phyloP scores from a whole-genome alignment of 2,113 vertebrate genomes.

The Chrysochloris asiatica region DNA sequence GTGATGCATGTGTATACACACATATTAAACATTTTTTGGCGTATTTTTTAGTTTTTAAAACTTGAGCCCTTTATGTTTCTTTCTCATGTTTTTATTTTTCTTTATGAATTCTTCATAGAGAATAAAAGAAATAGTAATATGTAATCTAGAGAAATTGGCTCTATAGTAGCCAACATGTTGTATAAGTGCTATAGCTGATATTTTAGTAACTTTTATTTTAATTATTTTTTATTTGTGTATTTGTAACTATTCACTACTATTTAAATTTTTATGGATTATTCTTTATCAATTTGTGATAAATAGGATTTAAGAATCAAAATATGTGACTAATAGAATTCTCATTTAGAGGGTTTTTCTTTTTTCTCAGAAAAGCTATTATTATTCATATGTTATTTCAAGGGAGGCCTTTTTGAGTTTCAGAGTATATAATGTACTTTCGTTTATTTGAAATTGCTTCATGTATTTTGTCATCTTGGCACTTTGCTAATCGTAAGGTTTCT shows the following conservation, averaged over 20 bases:
- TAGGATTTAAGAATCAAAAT: slow-evolving; percentile 30
- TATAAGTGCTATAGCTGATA: not conserved
- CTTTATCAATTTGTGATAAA: not conserved
- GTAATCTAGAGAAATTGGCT: not conserved
- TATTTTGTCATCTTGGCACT: not conserved
- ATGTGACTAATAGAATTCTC: not conserved
- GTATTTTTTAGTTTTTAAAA: not conserved
- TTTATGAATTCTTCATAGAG: slow-evolving; percentile 12
- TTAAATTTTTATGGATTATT: slow-evolving; percentile 19
- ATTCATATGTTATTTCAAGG: not conserved
- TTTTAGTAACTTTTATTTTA: too few relatives aligned
- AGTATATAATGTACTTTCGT: not conserved
- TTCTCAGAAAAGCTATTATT: not conserved
- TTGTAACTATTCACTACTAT: not conserved
- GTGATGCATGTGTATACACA: not conserved
- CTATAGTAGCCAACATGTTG: not conserved
- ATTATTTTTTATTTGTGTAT: not conserved
- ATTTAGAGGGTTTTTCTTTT: not conserved
- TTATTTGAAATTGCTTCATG: slow-evolving; percentile 4
- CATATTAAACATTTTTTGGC: not conserved
- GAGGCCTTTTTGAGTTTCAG: not conserved
- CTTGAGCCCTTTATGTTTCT: not conserved
- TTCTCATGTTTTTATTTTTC: slow-evolving; percentile 20
- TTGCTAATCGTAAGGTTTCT: slow-evolving; percentile 51
- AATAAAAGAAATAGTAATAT: not conserved